Percentiles rank a stretch among this genome's conserved stretches.
Conservation (phyloP, 2,113 vertebrate species). For the Eira barbara region DNA sequence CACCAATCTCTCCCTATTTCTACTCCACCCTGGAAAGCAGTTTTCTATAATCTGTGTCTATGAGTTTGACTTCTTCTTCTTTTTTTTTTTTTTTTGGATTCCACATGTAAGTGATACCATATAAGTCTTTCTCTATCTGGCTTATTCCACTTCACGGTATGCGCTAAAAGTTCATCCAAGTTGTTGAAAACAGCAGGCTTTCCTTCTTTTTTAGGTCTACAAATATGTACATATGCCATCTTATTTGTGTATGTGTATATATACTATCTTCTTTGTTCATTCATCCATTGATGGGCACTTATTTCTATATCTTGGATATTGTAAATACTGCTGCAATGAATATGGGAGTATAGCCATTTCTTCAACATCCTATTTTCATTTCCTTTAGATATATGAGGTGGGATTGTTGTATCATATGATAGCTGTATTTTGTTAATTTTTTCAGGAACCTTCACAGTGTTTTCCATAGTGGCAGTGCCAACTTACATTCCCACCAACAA, state of each 20-base stretch:
- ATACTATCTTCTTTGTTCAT: neutral
- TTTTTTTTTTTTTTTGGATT: neutral
- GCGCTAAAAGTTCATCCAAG: neutral
- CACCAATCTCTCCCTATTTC: neutral
- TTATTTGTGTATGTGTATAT: neutral
- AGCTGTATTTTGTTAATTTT: neutral
- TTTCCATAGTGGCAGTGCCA: neutral
- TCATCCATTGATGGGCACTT: neutral
- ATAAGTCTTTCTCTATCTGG: neutral
- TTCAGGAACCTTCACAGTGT: neutral
- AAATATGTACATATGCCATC: too few relatives aligned
- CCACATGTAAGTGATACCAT: neutral
- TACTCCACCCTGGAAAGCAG: neutral
- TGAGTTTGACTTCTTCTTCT: neutral
- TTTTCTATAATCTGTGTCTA: neutral
- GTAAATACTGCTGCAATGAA: neutral
- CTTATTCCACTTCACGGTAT: neutral
- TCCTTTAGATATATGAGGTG: neutral
- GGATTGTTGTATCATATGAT: neutral
- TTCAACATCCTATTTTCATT: neutral
- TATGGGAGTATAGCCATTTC: neutral
- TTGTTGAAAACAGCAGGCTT: neutral
- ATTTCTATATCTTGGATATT: neutral
- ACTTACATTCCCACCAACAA: neutral
- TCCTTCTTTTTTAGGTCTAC: neutral